Evolutionary conservation across 2,888 invertebrate genomes (phyloP).

Genomic region (Mythimna pallens): DNA sequence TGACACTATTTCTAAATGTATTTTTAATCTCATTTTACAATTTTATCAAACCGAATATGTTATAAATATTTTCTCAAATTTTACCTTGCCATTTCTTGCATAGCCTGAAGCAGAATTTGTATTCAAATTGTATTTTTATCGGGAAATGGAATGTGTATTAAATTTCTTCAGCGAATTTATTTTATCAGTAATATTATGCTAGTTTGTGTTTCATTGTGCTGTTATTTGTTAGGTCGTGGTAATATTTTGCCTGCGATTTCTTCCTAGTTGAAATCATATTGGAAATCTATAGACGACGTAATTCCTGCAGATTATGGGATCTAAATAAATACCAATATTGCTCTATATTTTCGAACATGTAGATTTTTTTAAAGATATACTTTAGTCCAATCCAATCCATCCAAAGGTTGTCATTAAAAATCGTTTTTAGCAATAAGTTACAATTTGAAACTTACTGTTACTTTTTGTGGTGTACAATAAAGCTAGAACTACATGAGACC

Average conservation of each 20-base stretch:
- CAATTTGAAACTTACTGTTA: too few species aligned
- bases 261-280: background rate
- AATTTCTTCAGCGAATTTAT: constrained; percentile 58
- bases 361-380: background rate
- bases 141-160: constrained; percentile 69
- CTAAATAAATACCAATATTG: background rate
- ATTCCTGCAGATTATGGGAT: background rate
- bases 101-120: constrained; percentile 63
- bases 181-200: constrained; percentile 31
- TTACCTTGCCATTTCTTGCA: constrained; percentile 57
- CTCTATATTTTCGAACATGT: background rate
- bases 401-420: too few species aligned
- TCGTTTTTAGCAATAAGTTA: too few species aligned
- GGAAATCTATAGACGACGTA: background rate
- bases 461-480: too few species aligned
- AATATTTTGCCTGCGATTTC: background rate
- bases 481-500: too few species aligned
- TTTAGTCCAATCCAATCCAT: too few species aligned
- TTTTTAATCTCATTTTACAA: constrained; percentile 34
- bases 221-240: background rate
- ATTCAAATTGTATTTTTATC: constrained; percentile 69
- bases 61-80: constrained; percentile 57
- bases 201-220: constrained; percentile 25
- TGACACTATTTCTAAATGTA: background rate
- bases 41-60: constrained; percentile 41